Evolutionary conservation across 2,888 invertebrate species (phyloP), one percentile per base, ranked within the genome.

Genomic region (Harmothoe impar): DNA sequence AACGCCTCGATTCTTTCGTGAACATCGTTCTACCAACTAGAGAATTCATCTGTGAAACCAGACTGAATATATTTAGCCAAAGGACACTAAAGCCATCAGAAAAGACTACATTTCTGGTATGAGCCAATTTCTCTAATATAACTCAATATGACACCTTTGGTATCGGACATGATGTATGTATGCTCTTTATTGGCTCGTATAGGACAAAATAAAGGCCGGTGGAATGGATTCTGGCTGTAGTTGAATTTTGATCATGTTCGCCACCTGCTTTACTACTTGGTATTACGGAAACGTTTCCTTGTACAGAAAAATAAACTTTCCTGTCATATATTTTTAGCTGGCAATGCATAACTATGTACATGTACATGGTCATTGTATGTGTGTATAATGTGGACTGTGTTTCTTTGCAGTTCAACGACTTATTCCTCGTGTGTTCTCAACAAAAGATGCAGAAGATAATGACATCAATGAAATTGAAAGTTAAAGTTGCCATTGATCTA

Each of bases 381-480:
- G n/a, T n/a, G n/a, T n/a, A n/a, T n/a, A n/a, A n/a, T n/a, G n/a
- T n/a, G n/a, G n/a, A n/a, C n/a, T 62, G 20, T 62, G 7, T 81
- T 81, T n/a, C 81, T 35, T 81, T 81, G 10, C 90, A 90, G 90
- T 90, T 90, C 77, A 91, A 91, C 51, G 91, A 91, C 89, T 52
- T 91, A 35, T 33, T 91, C 35, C 51, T 91, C 29, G 56, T 91
- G 15, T 91, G 91, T 54, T 62, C 81, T 25, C 52, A 35, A 17
- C 89, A 54, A 54, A 89, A 89, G 31, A 86, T 86, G 56, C 86
- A 86, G 54, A 86, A 86, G 25, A 81, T 81, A 33, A 81, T 81
- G 81, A 10, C 81, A 0, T 81, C 81, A 20, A 81, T 81, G 81
- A 86, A 86, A 31, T 86, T 86, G 52, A 86, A 86, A 86, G 86